Conservation (phyloP, 2,888 invertebrate genomes). For the Chrysopilus asiliformis region DNA sequence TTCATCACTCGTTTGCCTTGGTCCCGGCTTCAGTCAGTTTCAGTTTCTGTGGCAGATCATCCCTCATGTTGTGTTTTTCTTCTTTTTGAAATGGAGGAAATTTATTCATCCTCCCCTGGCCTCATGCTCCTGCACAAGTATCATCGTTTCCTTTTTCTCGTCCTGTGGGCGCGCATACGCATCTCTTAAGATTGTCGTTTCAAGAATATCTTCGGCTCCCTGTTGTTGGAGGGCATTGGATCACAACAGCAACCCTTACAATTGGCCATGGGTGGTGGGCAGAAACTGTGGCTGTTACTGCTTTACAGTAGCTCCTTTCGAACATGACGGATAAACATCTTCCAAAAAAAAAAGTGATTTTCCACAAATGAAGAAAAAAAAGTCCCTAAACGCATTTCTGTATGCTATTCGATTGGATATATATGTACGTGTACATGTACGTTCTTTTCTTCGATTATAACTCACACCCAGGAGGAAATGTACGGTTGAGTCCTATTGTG, state of each 20-base stretch:
- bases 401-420: too few relatives aligned
- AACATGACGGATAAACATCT: constrained; percentile 15
- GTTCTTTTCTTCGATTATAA: too few relatives aligned
- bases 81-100: too few relatives aligned
- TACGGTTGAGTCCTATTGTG: too few relatives aligned
- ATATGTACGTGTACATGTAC: too few relatives aligned
- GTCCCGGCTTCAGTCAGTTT: constrained; percentile 1
- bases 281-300: neutral
- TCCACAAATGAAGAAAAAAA: constrained; percentile 12
- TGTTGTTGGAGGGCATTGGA: neutral
- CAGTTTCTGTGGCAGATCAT: constrained; percentile 10
- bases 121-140: too few relatives aligned
- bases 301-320: constrained; percentile 11
- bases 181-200: too few relatives aligned
- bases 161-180: too few relatives aligned
- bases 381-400: constrained; percentile 11
- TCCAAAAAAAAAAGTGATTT: constrained; percentile 13
- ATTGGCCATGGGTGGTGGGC: neutral
- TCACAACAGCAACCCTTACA: neutral
- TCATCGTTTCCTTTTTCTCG: too few relatives aligned
- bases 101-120: too few relatives aligned
- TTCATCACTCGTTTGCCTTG: constrained; percentile 11
- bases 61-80: constrained; percentile 10
- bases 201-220: neutral
- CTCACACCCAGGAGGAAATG: too few relatives aligned